Evolutionary conservation across 2,888 invertebrate species (phyloP).

Genomic region (Thera britannica): DNA sequence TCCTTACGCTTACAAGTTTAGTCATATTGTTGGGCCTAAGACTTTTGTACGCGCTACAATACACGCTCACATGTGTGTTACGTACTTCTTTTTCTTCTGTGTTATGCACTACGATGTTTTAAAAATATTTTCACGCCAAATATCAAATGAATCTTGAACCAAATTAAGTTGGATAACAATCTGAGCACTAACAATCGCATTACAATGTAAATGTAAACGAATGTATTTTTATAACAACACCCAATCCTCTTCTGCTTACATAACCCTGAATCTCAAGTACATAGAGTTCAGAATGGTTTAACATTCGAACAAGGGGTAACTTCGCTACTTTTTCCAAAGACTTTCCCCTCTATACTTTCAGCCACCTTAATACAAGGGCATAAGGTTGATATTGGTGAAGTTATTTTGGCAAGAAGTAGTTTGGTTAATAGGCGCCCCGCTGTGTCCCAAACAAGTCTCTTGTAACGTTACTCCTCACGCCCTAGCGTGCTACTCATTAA

Average conservation of each 20-base stretch:
- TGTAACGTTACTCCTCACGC: conserved; percentile 36
- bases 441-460: conserved; percentile 30
- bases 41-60: too few species aligned
- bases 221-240: conserved; percentile 17
- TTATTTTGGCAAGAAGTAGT: conserved; percentile 5
- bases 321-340: conserved; percentile 1
- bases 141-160: conserved; percentile 14
- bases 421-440: conserved; percentile 36
- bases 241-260: neutral
- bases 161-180: conserved; percentile 27
- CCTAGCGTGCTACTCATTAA: conserved; percentile 34
- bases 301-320: conserved; percentile 7
- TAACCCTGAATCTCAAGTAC: neutral
- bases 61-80: too few species aligned
- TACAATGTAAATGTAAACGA: conserved; percentile 23
- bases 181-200: conserved; percentile 23
- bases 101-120: conserved; percentile 2
- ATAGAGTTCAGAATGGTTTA: conserved; percentile 8
- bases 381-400: conserved; percentile 13
- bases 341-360: neutral
- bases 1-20: too few species aligned
- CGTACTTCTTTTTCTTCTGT: neutral
- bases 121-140: conserved; percentile 11
- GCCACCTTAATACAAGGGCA: conserved; percentile 12
- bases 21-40: too few species aligned